Evolutionary conservation across 2,888 invertebrate genomes (phyloP), one percentile per base, ranked within the genome.

Genomic region (Idaea aversata): DNA sequence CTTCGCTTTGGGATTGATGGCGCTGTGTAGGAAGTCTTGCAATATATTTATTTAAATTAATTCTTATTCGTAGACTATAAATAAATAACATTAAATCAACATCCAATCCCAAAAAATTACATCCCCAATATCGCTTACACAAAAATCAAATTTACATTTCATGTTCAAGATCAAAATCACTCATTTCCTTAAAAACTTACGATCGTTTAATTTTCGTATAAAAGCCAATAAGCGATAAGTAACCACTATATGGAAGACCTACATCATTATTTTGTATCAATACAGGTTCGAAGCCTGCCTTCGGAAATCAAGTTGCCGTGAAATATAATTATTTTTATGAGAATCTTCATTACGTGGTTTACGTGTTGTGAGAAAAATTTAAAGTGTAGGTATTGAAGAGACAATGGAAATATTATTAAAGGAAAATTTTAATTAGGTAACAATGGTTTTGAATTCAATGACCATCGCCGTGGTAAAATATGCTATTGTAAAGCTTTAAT

Each of bases 221-320:
- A 70, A 67, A 60, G 67, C 69, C 71, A 72, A 74, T 71, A 72
- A 74, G 73, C 75, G 75, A 77, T 77, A 79, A 76, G 72, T 73
- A 71, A 72, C 71, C 73, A 72, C 68, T 73, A 71, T 73, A 72
- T 64, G 72, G 72, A 58, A 69, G 70, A 65, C 69, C 68, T 10
- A 47, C 74, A 71, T 78, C 73, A 79, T 81, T 79, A 79, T 69
- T 73, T 72, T 77, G 76, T 75, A 77, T 72, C 72, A 78, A 71
- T 74, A 74, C 71, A 72, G 70, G 72, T 71, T 69, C 68, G 10
- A 47, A 47, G 47, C 47, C 47, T 47, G 10, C 4, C 47, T 47
- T 47, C 10, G 47, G 10, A 47, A 47, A 47, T 47, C 47, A 47
- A 47, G 47, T 47, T 47, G 47, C 69, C 72, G 65, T 68, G 69